A percentile compares a stretch with the other conserved stretches of the same genome.
phyloP scores from a whole-genome alignment of 1,140 invertebrate species.

The Oncopodura yosiiana region DNA sequence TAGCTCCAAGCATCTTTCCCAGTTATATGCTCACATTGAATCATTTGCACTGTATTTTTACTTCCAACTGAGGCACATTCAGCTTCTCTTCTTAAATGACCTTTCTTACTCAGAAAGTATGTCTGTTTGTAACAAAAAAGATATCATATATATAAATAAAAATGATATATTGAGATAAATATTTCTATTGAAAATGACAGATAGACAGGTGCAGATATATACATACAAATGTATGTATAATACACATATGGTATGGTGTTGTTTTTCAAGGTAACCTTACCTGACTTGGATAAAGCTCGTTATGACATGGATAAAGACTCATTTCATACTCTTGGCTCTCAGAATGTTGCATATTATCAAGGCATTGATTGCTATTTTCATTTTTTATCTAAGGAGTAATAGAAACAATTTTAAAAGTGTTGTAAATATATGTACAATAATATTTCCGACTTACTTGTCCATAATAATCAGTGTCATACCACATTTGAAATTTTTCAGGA shows the following conservation, averaged over 20 bases:
- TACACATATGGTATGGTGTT: neutral
- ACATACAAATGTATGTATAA: neutral
- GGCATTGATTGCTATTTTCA: constrained; percentile 52
- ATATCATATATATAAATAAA: constrained; percentile 23
- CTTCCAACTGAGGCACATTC: constrained; percentile 51
- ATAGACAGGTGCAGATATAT: too few species aligned
- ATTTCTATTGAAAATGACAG: neutral
- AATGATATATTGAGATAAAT: neutral
- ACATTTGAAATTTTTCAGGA: constrained; percentile 31
- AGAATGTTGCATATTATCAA: constrained; percentile 66
- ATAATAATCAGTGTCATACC: constrained; percentile 22
- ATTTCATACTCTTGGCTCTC: constrained; percentile 58
- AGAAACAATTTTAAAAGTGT: constrained; percentile 7
- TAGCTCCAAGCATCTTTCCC: constrained; percentile 21
- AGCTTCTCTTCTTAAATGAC: constrained; percentile 65
- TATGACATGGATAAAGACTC: constrained; percentile 66
- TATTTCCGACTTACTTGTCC: constrained; percentile 41
- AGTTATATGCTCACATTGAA: constrained; percentile 24
- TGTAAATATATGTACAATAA: neutral
- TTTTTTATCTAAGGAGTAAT: constrained; percentile 25
- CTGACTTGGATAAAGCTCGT: constrained; percentile 50
- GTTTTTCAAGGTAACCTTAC: constrained; percentile 37
- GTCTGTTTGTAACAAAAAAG: constrained; percentile 47
- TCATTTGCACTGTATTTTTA: constrained; percentile 21
- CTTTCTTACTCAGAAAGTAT: constrained; percentile 58